These are phyloP conservation scores for Orestias chungarensis DNA, from an alignment of 2,797 vertebrate genomes.

Conservation along the genomic window DNA sequence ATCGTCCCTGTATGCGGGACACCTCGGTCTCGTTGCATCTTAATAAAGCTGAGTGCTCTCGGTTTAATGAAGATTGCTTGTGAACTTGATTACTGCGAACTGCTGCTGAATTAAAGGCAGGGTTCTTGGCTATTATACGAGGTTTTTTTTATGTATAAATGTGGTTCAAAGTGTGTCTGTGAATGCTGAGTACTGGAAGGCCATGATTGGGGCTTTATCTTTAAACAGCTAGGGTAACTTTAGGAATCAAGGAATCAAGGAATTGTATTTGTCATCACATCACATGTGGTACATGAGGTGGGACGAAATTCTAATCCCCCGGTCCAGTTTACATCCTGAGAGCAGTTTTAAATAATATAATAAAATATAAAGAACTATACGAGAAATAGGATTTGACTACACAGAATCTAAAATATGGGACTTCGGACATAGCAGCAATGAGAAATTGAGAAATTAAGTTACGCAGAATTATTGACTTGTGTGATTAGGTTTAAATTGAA, in stretches of 20 bases:
- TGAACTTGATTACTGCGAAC: conserved; percentile 79
- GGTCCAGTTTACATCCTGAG: too few species aligned
- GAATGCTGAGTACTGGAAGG: conserved; percentile 29
- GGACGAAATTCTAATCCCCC: too few species aligned
- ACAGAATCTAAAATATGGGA: too few species aligned
- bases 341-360: too few species aligned
- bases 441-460: conserved; percentile 14
- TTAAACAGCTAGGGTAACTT: conserved; percentile 22
- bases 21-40: conserved; percentile 70
- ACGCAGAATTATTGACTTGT: conserved; percentile 5
- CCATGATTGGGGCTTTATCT: conserved; percentile 5
- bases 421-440: too few species aligned
- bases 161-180: conserved; percentile 36
- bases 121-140: conserved; percentile 60
- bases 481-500: not conserved
- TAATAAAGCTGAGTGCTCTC: conserved; percentile 84
- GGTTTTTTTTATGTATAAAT: conserved; percentile 43
- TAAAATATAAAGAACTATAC: too few species aligned
- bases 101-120: conserved; percentile 53
- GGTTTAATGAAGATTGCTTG: conserved; percentile 81
- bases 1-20: conserved; percentile 75
- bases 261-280: too few species aligned
- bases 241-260: too few species aligned
- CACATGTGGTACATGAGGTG: too few species aligned
- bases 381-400: too few species aligned